These are phyloP conservation scores for Tetropium fuscum DNA, from an alignment of 2,888 invertebrate species.

Conservation along the genomic window DNA sequence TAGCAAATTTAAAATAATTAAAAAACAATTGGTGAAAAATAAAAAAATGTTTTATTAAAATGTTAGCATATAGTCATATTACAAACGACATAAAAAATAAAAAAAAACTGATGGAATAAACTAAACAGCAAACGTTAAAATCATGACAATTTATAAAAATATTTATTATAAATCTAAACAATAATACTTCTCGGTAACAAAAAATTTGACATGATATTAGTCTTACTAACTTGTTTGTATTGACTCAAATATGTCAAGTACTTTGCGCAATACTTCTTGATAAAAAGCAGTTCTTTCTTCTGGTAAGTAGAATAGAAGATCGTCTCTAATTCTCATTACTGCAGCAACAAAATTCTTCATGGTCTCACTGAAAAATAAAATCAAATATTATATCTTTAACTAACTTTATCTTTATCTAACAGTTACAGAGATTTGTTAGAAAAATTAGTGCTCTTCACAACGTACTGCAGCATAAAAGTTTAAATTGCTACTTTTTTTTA, in stretches of 20 bases:
- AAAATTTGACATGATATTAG: too few relatives aligned
- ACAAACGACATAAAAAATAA: too few relatives aligned
- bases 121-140: not conserved
- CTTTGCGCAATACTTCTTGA: conserved; percentile 1
- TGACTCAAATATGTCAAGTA: conserved; percentile 3
- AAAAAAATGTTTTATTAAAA: conserved; percentile 9
- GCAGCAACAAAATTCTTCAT: conserved; percentile 23
- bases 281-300: conserved; percentile 4
- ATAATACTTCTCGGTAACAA: too few relatives aligned
- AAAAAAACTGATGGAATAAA: not conserved
- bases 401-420: not conserved
- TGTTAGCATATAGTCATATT: not conserved
- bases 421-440: too few relatives aligned
- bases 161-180: not conserved
- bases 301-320: conserved; percentile 32
- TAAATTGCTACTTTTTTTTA: too few relatives aligned
- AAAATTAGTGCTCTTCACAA: too few relatives aligned
- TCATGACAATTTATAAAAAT: not conserved
- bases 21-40: too few relatives aligned
- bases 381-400: not conserved
- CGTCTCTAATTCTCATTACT: conserved; percentile 24
- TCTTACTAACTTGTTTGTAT: not conserved
- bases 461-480: too few relatives aligned
- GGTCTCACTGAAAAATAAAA: conserved; percentile 19
- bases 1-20: not conserved